Evolutionary conservation across 2,113 vertebrate species (phyloP).

Genomic region (Daphoenositta chrysoptera): DNA sequence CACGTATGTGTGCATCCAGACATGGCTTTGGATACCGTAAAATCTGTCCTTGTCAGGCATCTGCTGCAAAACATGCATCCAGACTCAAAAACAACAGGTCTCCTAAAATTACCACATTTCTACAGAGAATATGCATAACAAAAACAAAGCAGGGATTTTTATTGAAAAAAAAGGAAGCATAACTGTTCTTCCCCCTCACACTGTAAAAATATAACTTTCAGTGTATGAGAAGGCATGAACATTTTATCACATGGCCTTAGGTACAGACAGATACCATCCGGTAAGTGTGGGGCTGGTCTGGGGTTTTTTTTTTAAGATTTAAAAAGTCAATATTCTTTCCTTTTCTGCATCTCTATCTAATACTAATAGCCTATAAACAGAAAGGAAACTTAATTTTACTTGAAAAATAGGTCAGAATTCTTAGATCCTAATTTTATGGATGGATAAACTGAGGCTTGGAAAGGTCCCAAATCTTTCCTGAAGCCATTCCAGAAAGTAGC

Average conservation of each 20-base stretch:
- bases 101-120: not conserved
- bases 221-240: not conserved
- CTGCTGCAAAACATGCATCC: not conserved
- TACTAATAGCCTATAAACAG: not conserved
- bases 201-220: not conserved
- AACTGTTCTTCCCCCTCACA: not conserved
- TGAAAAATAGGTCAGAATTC: not conserved
- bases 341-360: not conserved
- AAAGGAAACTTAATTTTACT: not conserved
- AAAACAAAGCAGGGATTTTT: not conserved
- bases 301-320: not conserved
- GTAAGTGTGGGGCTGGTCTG: not conserved
- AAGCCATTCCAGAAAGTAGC: not conserved
- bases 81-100: not conserved
- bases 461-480: not conserved
- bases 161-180: not conserved
- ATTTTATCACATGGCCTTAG: not conserved
- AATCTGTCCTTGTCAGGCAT: not conserved
- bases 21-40: not conserved
- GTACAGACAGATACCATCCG: not conserved
- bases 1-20: not conserved
- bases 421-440: not conserved
- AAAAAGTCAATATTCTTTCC: not conserved
- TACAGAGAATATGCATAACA: not conserved
- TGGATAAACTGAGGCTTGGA: not conserved